Evolutionary conservation across 2,888 invertebrate genomes (phyloP).

Genomic region (Mactromeris polynyma): DNA sequence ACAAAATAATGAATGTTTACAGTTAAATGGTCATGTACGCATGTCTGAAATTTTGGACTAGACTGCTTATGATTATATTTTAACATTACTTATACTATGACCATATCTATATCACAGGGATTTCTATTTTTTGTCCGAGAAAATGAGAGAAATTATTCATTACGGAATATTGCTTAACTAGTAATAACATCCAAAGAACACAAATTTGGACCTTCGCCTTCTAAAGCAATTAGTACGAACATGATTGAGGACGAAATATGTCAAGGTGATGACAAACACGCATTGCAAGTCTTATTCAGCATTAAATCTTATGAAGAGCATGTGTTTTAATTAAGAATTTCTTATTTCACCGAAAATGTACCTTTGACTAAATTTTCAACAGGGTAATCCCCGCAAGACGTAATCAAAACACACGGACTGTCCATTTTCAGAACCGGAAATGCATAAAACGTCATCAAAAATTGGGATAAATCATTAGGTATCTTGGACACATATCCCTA

Average conservation of each 20-base stretch:
- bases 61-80: too few species aligned
- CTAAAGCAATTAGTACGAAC: background rate
- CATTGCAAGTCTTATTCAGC: background rate
- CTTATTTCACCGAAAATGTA: constrained; percentile 35
- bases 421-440: constrained; percentile 77
- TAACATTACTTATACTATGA: too few species aligned
- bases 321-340: background rate
- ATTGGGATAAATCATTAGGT: constrained; percentile 22
- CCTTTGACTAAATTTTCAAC: constrained; percentile 77
- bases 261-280: background rate
- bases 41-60: too few species aligned
- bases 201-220: background rate
- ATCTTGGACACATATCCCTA: constrained; percentile 15
- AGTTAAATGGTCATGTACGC: too few species aligned
- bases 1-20: too few species aligned
- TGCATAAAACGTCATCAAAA: constrained; percentile 78
- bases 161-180: too few species aligned
- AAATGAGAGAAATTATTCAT: too few species aligned
- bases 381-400: constrained; percentile 74
- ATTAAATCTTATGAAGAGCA: background rate
- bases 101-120: too few species aligned
- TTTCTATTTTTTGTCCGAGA: too few species aligned
- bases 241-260: background rate
- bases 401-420: constrained; percentile 78
- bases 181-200: too few species aligned